Base-by-base conservation (phyloP, 2,113 vertebrate genomes). In the Amphilophus citrinellus region DNA sequence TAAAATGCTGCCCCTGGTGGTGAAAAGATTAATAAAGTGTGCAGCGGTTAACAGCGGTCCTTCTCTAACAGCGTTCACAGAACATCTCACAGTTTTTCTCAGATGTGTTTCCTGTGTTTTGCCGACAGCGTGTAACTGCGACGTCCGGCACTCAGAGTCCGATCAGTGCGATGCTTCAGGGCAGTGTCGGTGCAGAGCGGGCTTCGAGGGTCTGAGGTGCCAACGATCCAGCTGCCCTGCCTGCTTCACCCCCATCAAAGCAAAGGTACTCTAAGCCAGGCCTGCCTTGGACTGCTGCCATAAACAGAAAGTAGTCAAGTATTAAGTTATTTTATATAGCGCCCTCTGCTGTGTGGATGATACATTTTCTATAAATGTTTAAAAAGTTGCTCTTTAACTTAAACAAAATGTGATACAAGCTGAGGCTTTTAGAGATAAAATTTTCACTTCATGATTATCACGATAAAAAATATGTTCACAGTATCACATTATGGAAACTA, bases 241-340 rank as follows among this genome's bases (percentile, higher is more conserved):
- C 76, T 99, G 98, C 87, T 99, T 99, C 8, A n/a, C 77, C 66
- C 94, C 96, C 71, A 94, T 98, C 90, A 97, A 96, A 87, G 78
- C 1, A 59, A 96, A 97, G 97, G 98, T 98, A 24, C 32, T 8
- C 1, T 5, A 20, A 73, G 47, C 18, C 32, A 42, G n/a, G 32
- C 32, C 32, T 35, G 2, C 20, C 14, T 37, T 17, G 1, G 18
- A 2, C 8, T 53, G 60, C 8, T 22, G 4, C 20, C 44, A 13
- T 22, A 22, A 37, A 65, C 10, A 62, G 3, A 20, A 37, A 65
- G 53, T 47, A 4, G 44, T 47, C 44, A 47, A 47, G 14, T 22
- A 22, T 42, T 14, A 42, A 0, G 5, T 50, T 18, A n/a, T 35
- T 53, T 24, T 37, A 10, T 37, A 9, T n/a, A 24, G 24, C 24